Conservation (phyloP, 2,888 invertebrate genomes). For the Tortricodes alternella region DNA sequence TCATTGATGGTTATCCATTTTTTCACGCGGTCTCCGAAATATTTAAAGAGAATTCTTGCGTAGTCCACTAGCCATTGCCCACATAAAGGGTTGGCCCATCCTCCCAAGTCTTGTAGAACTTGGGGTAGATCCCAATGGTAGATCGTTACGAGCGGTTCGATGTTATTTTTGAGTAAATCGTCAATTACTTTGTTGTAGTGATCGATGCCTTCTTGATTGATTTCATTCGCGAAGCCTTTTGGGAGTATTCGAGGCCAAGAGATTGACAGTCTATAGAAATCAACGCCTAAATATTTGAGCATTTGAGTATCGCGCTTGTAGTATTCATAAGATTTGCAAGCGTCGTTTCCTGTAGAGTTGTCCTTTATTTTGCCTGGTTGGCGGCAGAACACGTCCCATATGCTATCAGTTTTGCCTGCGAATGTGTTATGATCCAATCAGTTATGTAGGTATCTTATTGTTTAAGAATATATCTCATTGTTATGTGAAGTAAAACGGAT, state of each 20-base stretch:
- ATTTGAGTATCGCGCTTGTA: conserved; percentile 80
- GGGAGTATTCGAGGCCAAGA: conserved; percentile 86
- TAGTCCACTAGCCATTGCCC: conserved; percentile 77
- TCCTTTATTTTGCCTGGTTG: conserved; percentile 74
- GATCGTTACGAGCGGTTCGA: conserved; percentile 83
- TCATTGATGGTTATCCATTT: conserved; percentile 85
- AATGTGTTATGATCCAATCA: not conserved
- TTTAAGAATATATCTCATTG: not conserved
- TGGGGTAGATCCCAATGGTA: conserved; percentile 83
- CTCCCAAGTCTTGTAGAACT: conserved; percentile 81
- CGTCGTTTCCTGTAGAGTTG: conserved; percentile 80
- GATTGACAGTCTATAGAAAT: conserved; percentile 83
- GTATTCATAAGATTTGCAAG: conserved; percentile 84
- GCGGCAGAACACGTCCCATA: conserved; percentile 84
- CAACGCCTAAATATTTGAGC: conserved; percentile 67
- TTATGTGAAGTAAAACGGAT: conserved; percentile 29
- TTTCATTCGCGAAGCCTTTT: conserved; percentile 72
- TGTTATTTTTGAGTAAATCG: conserved; percentile 80
- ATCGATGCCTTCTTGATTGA: conserved; percentile 82
- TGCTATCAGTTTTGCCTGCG: conserved; percentile 79
- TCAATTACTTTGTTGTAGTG: conserved; percentile 86
- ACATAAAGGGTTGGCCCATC: conserved; percentile 75
- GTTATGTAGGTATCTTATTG: not conserved
- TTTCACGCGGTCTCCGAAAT: conserved; percentile 78
- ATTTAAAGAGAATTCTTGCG: conserved; percentile 64